These are phyloP conservation scores for Fistularia commersonii DNA, from an alignment of 2,797 vertebrate genomes.

Conservation along the genomic window DNA sequence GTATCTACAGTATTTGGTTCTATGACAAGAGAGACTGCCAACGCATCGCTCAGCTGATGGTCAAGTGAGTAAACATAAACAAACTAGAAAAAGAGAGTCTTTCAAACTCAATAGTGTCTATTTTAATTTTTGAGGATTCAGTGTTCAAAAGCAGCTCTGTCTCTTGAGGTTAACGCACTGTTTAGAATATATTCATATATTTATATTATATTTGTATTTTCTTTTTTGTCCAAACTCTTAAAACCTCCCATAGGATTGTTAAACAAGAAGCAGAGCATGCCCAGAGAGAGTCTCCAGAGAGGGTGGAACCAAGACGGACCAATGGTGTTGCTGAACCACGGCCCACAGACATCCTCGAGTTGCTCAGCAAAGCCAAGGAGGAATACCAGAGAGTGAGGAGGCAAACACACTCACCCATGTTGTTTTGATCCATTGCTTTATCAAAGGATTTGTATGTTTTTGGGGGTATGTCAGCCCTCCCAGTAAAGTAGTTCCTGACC, in stretches of 20 bases:
- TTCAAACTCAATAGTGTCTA: too few species aligned
- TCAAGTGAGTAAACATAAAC: constrained; percentile 80
- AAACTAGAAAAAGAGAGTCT: too few species aligned
- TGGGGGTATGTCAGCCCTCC: too few species aligned
- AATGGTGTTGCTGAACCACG: constrained; percentile 82
- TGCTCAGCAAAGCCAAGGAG: constrained; percentile 96
- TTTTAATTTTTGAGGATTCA: too few species aligned
- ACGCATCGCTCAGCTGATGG: constrained; percentile 95
- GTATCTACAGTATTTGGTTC: constrained; percentile 99
- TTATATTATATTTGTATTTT: background rate
- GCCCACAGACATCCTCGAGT: constrained; percentile 91
- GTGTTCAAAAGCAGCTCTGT: too few species aligned
- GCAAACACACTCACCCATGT: background rate
- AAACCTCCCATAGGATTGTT: constrained; percentile 79
- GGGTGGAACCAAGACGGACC: constrained; percentile 73
- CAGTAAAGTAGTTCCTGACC: too few species aligned
- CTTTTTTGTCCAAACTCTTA: background rate
- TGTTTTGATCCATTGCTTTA: background rate
- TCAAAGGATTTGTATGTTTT: too few species aligned
- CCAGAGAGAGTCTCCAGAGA: constrained; percentile 77
- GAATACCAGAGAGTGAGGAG: constrained; percentile 90
- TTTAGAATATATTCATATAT: background rate
- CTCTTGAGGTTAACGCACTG: too few species aligned
- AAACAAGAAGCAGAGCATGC: constrained; percentile 86
- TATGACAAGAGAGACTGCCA: constrained; percentile 97